Evolutionary conservation across 2,888 invertebrate genomes (phyloP), one percentile per base, ranked within the genome.

Genomic region (Cryptus armator): DNA sequence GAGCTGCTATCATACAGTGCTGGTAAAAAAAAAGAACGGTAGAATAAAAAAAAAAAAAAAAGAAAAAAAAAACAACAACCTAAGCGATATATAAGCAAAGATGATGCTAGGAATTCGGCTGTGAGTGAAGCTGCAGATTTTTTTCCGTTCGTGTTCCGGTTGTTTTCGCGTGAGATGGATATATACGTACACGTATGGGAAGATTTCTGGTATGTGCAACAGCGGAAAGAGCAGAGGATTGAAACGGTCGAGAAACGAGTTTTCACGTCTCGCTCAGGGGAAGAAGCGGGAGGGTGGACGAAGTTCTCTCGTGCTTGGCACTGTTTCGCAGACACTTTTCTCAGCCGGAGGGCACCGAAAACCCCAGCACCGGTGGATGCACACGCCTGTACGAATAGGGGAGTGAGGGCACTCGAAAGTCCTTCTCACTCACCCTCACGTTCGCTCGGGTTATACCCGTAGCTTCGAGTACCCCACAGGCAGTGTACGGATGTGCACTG

Each of bases 281-380:
- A 9, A 19, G 10, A n/a, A 6, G n/a, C 29, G 19, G 56, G 32
- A 14, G 29, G 12, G 62, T 12, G 29, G 62, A 29, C 66, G 48
- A 83, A 85, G 67, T 83, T 80, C 62, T 43, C 66, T 51, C 53
- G 66, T 53, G 79, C 70, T 43, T 51, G 66, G 71, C 66, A 79
- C 79, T 83, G 76, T 77, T 80, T 80, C 53, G 68, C 76, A 67
- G 76, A 83, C 76, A 85, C 83, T 83, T 80, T 83, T 80, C 83
- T 76, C 72, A 72, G 83, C 80, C 83, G 59, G 44, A 9, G 76
- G 77, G 74, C 66, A 72, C 32, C 37, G 72, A 76, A n/a, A 62
- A 64, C 51, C 46, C 62, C 74, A 71, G 79, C 56, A n/a, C 43
- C 56, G 70, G 53, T 51, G 59, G 71, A 72, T 72, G 66, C 76